Percentiles rank a stretch among this genome's conserved stretches.
phyloP scores from a whole-genome alignment of 53 echinoderm and acorn worm species.

The Holothuria leucospilota region DNA sequence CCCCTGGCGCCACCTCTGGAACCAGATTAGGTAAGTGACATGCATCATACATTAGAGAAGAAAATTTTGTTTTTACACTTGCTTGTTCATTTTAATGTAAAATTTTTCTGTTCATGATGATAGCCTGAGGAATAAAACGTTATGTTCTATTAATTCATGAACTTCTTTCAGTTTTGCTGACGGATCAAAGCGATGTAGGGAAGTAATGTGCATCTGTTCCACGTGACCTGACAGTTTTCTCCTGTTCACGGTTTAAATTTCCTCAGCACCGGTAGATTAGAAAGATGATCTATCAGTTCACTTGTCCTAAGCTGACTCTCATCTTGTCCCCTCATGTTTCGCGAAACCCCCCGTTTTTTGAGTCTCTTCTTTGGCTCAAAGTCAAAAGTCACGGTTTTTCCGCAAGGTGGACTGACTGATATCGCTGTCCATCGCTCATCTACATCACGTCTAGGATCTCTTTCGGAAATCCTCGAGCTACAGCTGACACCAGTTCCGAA shows the following conservation, averaged over 20 bases:
- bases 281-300: conserved; percentile 71
- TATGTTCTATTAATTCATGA: too few relatives aligned
- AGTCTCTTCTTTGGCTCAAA: background rate
- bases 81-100: too few relatives aligned
- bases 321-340: conserved; percentile 9
- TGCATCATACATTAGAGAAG: too few relatives aligned
- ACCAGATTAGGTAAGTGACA: too few relatives aligned
- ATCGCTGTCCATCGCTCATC: background rate
- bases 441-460: background rate
- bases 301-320: conserved; percentile 62
- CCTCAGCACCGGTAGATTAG: conserved; percentile 73
- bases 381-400: conserved; percentile 36
- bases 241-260: conserved; percentile 33
- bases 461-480: background rate
- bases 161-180: too few relatives aligned
- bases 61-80: too few relatives aligned
- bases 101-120: too few relatives aligned
- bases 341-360: conserved; percentile 22
- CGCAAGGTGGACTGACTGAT: background rate
- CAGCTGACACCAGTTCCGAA: too few relatives aligned
- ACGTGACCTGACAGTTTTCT: background rate
- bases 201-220: too few relatives aligned
- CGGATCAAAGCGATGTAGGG: too few relatives aligned
- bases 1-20: too few relatives aligned
- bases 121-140: too few relatives aligned